Conservation (phyloP, 2,113 vertebrate genomes). For the Chrysochloris asiatica region DNA sequence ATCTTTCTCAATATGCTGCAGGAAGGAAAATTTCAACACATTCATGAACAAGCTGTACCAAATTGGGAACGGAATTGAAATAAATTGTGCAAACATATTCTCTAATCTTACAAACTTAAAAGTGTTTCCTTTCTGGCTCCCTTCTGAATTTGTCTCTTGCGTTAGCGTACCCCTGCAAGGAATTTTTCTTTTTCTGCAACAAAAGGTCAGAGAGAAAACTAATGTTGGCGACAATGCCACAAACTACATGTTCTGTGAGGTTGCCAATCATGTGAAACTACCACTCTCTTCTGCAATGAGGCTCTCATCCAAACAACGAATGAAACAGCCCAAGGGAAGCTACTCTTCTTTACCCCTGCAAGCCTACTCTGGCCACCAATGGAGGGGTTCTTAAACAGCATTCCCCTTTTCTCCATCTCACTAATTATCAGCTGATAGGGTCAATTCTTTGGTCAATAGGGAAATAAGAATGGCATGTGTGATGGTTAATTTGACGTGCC, state of each 20-base stretch:
- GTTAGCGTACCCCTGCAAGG: conserved; percentile 13
- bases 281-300: not conserved
- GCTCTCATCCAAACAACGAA: not conserved
- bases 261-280: not conserved
- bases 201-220: conserved; percentile 41
- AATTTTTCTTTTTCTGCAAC: conserved; percentile 15
- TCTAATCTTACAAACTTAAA: conserved; percentile 61
- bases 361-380: not conserved
- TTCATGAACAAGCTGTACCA: conserved; percentile 56
- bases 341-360: not conserved
- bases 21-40: conserved; percentile 60
- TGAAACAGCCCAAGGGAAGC: not conserved
- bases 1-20: conserved; percentile 37
- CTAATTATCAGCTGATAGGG: not conserved
- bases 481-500: not conserved
- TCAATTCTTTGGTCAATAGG: conserved; percentile 28
- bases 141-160: conserved; percentile 37
- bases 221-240: not conserved
- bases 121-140: conserved; percentile 48
- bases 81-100: conserved; percentile 56
- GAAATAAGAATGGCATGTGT: not conserved
- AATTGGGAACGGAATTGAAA: conserved; percentile 63
- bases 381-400: not conserved
- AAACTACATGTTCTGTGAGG: not conserved
- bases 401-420: conserved; percentile 3